Conservation (phyloP, 2,797 vertebrate species). For the Myotis daubentonii region DNA sequence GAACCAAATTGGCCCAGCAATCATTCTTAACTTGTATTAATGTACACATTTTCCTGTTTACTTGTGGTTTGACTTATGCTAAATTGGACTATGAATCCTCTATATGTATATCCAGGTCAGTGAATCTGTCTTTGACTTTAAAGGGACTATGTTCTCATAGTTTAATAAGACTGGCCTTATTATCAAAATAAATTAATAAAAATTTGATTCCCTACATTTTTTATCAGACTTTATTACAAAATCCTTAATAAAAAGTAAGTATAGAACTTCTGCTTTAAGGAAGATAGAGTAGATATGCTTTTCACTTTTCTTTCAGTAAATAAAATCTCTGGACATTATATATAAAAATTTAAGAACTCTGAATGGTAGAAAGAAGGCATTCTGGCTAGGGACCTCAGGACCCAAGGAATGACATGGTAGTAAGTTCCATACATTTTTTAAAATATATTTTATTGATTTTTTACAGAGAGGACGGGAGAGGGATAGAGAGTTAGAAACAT, state of each 20-base stretch:
- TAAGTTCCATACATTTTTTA: background rate
- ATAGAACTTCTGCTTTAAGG: background rate
- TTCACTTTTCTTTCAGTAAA: background rate
- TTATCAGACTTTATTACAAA: background rate
- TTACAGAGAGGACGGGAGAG: too few species aligned
- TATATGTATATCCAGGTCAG: background rate
- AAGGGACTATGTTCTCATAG: background rate
- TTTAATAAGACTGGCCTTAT: background rate
- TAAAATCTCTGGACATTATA: background rate
- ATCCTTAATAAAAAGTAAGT: conserved; percentile 10
- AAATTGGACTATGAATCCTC: conserved; percentile 23
- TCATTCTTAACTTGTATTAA: background rate
- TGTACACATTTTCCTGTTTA: background rate
- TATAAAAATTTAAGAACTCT: background rate
- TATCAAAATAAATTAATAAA: conserved; percentile 27
- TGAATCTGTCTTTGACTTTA: conserved; percentile 28
- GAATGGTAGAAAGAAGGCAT: background rate
- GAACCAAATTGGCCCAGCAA: background rate
- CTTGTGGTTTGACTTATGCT: conserved; percentile 21
- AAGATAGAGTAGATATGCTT: background rate
- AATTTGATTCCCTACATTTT: background rate
- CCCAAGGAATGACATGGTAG: background rate
- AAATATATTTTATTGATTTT: too few species aligned
- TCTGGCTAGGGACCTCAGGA: background rate
- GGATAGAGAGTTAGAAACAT: too few species aligned